phyloP scores from a whole-genome alignment of 2,113 vertebrate genomes.

The Oncorhynchus gorbuscha region DNA sequence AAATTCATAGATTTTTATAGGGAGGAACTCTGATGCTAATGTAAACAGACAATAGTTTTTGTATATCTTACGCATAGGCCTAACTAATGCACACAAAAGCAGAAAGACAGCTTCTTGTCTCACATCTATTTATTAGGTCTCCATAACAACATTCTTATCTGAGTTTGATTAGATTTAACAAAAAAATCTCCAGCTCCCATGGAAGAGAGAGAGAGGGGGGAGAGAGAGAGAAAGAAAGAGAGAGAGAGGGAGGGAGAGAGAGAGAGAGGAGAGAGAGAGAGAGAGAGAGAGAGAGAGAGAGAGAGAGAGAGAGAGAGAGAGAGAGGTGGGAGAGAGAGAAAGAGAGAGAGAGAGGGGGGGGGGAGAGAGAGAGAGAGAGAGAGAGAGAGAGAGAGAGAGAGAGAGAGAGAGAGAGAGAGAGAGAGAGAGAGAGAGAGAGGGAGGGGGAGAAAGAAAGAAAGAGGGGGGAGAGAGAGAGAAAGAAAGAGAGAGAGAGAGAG shows the following conservation, averaged over 20 bases:
- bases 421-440: too few relatives aligned
- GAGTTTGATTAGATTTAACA: conserved; percentile 63
- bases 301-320: background rate
- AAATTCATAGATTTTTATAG: background rate
- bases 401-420: background rate
- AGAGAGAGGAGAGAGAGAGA: conserved; percentile 15
- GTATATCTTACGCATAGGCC: background rate
- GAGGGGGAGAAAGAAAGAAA: background rate
- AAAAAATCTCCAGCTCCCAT: conserved; percentile 47
- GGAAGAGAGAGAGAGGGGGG: conserved; percentile 41
- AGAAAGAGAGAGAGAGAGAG: background rate
- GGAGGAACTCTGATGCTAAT: background rate
- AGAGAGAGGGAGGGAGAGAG: background rate
- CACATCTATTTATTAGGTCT: background rate
- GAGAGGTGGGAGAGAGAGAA: background rate
- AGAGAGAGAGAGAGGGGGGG: too few relatives aligned
- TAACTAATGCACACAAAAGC: background rate
- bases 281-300: background rate
- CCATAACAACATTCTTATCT: conserved; percentile 1
- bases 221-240: background rate
- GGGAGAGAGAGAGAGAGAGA: too few relatives aligned
- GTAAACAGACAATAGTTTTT: background rate
- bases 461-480: background rate
- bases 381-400: too few relatives aligned
- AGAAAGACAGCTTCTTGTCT: background rate